phyloP scores from a whole-genome alignment of 2,113 vertebrate species.

The Alectura lathami region DNA sequence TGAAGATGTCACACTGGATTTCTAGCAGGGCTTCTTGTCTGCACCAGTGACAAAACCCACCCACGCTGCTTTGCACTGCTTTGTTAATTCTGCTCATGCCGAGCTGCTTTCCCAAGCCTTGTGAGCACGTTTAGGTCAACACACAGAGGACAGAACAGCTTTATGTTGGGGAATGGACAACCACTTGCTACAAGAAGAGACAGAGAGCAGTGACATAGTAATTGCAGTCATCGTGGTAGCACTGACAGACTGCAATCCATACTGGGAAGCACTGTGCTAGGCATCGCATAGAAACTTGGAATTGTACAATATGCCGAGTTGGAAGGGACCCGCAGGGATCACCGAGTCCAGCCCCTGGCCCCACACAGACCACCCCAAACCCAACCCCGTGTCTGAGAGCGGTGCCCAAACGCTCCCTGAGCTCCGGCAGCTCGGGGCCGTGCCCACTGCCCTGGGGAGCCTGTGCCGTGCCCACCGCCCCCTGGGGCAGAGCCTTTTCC shows the following conservation, averaged over 20 bases:
- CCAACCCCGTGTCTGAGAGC: too few species aligned
- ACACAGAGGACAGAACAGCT: neutral
- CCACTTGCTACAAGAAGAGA: neutral
- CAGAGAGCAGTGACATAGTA: neutral
- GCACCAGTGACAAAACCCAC: neutral
- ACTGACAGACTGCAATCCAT: accelerated
- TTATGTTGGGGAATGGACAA: neutral
- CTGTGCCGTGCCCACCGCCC: too few species aligned
- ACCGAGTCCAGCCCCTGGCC: too few species aligned
- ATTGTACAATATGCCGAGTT: too few species aligned
- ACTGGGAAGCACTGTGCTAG: neutral
- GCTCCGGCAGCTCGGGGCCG: too few species aligned
- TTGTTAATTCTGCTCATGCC: neutral
- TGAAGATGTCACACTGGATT: neutral
- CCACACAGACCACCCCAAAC: too few species aligned
- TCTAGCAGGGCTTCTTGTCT: neutral
- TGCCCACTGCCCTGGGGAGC: too few species aligned
- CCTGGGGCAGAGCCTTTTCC: too few species aligned
- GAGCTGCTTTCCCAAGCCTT: neutral
- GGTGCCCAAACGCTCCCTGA: too few species aligned
- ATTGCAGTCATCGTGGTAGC: neutral
- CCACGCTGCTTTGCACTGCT: neutral
- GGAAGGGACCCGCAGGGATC: too few species aligned
- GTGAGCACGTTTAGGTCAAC: too few species aligned
- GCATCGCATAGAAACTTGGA: neutral